A percentile compares a stretch with the other conserved stretches of the same genome.
These are phyloP conservation scores for Lophochroa leadbeateri DNA, from an alignment of 2,113 vertebrate genomes.

Conservation along the genomic window DNA sequence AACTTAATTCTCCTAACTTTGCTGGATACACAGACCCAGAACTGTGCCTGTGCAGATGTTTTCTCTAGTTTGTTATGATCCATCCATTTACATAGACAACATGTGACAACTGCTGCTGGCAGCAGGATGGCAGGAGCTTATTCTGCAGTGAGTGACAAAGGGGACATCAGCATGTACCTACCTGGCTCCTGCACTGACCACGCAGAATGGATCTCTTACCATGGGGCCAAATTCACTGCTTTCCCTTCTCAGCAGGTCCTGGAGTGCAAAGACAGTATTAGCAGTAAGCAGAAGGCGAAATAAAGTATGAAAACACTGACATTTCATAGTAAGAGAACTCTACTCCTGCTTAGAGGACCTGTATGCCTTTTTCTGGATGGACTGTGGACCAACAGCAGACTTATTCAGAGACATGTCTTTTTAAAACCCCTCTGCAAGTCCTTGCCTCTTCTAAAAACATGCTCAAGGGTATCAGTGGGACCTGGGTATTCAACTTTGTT, in stretches of 20 bases:
- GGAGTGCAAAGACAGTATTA: conserved; percentile 32
- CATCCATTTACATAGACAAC: rapidly evolving
- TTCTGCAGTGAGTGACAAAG: neutral
- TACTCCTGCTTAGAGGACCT: neutral
- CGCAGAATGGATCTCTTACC: conserved; percentile 60
- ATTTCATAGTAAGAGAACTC: neutral
- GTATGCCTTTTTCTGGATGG: neutral
- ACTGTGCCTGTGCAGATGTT: neutral
- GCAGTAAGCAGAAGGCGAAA: neutral
- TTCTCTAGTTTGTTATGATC: neutral
- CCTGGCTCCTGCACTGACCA: conserved; percentile 72
- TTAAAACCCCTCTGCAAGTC: neutral
- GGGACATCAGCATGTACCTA: conserved; percentile 19
- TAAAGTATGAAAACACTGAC: neutral
- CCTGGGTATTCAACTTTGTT: neutral
- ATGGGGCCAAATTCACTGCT: conserved; percentile 54
- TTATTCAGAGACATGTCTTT: neutral
- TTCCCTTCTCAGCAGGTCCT: conserved; percentile 79
- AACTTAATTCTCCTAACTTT: neutral
- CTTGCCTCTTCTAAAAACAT: neutral
- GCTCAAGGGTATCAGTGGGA: neutral
- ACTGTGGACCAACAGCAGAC: neutral
- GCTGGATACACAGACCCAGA: neutral
- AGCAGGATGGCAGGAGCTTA: neutral
- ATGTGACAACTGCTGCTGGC: neutral